A percentile compares a stretch with the other conserved stretches of the same genome.
Conservation (phyloP, 2,888 invertebrate genomes). For the Drosophila nigricruria region DNA sequence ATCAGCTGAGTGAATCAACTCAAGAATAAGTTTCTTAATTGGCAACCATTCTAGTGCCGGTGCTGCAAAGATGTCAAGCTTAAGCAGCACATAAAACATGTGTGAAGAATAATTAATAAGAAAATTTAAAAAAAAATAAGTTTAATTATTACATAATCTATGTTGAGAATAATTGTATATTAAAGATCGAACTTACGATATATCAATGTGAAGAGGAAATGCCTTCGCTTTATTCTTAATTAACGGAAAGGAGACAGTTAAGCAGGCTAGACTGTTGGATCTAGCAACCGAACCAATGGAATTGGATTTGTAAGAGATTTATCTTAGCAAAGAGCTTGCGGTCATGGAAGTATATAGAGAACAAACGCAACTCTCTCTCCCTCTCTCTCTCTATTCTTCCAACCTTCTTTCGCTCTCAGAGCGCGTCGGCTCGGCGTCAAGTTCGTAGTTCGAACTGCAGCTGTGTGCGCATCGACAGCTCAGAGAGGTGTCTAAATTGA, state of each 20-base stretch:
- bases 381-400: too few relatives aligned
- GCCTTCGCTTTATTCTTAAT: too few relatives aligned
- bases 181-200: not conserved
- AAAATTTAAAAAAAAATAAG: not conserved
- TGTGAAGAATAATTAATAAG: not conserved
- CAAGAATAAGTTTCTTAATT: slow-evolving; percentile 38
- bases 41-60: slow-evolving; percentile 8
- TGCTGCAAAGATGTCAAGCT: slow-evolving; percentile 8
- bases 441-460: not conserved
- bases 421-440: not conserved
- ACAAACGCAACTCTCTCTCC: too few relatives aligned
- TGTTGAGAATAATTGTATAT: not conserved
- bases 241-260: not conserved
- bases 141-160: not conserved
- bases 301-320: not conserved
- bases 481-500: not conserved
- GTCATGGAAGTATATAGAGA: too few relatives aligned
- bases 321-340: not conserved
- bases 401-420: not conserved
- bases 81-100: not conserved
- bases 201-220: not conserved
- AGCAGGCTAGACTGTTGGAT: not conserved
- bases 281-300: not conserved
- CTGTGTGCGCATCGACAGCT: not conserved
- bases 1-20: slow-evolving; percentile 22